Conservation (phyloP, 2,797 vertebrate species). For the Orientallactaga sibirica region DNA sequence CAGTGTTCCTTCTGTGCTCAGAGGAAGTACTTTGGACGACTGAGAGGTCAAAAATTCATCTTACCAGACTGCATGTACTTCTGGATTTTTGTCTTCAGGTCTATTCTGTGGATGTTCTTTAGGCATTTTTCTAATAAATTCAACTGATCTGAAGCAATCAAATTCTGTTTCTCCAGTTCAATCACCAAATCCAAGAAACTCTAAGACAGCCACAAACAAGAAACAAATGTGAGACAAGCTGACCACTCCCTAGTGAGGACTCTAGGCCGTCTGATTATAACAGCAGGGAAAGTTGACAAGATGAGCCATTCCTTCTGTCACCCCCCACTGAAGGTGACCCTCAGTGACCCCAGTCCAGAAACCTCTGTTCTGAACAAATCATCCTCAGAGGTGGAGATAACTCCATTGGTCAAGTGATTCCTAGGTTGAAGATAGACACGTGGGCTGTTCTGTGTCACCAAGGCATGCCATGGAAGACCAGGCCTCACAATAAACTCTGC, state of each 20-base stretch:
- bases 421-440: neutral
- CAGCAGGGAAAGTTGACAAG: neutral
- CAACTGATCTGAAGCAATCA: conserved; percentile 90
- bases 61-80: conserved; percentile 91
- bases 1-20: neutral
- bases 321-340: neutral
- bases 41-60: conserved; percentile 6
- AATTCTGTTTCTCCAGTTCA: conserved; percentile 93
- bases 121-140: conserved; percentile 92
- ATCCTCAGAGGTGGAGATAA: neutral
- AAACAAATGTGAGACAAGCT: conserved; percentile 54
- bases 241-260: neutral
- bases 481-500: conserved; percentile 40
- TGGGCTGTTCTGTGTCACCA: neutral
- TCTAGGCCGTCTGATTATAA: neutral
- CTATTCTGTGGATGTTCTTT: conserved; percentile 90
- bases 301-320: neutral
- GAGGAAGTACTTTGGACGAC: neutral
- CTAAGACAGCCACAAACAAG: conserved; percentile 85
- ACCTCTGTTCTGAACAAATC: neutral
- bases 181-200: conserved; percentile 93
- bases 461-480: neutral
- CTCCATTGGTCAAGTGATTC: neutral
- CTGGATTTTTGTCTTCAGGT: conserved; percentile 92
- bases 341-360: neutral